These are phyloP conservation scores for Lepidocolaptes lacrymiger DNA, from an alignment of 2,797 vertebrate genomes.

Conservation along the genomic window DNA sequence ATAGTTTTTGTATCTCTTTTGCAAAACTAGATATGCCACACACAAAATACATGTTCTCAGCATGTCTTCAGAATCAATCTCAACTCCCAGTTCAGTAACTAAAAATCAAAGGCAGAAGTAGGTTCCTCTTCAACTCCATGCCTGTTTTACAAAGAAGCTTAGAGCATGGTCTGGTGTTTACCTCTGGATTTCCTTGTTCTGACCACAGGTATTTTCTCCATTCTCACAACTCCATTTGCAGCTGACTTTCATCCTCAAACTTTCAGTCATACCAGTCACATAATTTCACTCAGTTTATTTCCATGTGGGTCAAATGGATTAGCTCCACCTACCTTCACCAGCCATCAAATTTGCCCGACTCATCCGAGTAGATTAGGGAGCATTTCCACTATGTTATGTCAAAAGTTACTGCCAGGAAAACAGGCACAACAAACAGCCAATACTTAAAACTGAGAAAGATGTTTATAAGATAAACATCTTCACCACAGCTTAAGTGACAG, in stretches of 20 bases:
- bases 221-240: neutral
- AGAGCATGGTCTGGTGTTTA: accelerated
- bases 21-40: neutral
- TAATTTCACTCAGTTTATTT: neutral
- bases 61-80: neutral
- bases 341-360: neutral
- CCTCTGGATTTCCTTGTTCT: neutral
- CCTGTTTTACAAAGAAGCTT: neutral
- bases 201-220: neutral
- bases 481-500: neutral
- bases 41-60: neutral
- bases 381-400: neutral
- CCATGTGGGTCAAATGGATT: neutral
- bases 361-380: accelerated
- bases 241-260: neutral
- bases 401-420: neutral
- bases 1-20: neutral
- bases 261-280: neutral
- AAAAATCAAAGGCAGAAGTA: neutral
- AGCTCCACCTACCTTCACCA: neutral
- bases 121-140: neutral
- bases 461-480: neutral
- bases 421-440: neutral
- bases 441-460: neutral
- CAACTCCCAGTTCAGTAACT: neutral